These are phyloP conservation scores for Sternotherus odoratus DNA, from an alignment of 2,797 vertebrate species.

Conservation along the genomic window DNA sequence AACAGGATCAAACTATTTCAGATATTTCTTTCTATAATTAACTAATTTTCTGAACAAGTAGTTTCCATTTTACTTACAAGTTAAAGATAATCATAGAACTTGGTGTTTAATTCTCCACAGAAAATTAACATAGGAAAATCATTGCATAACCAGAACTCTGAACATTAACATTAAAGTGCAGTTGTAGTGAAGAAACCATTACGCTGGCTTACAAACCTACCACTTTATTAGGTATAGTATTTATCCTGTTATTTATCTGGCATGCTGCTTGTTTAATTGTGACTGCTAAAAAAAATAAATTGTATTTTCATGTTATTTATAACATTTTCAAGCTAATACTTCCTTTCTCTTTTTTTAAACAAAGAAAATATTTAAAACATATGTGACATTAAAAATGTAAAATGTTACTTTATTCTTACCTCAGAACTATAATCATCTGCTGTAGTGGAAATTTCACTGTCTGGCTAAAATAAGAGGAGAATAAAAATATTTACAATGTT, in stretches of 20 bases:
- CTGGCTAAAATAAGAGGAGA: conserved; percentile 85
- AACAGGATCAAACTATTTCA: background rate
- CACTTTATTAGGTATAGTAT: background rate
- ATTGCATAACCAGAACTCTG: background rate
- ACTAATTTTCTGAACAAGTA: background rate
- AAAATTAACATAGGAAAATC: conserved; percentile 20
- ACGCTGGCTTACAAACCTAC: background rate
- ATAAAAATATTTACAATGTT: conserved; percentile 62
- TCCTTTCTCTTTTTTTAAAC: background rate
- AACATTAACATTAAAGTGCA: background rate
- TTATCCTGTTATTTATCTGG: background rate
- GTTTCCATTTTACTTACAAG: background rate
- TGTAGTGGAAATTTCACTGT: conserved; percentile 94
- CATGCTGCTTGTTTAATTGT: background rate
- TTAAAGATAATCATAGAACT: background rate
- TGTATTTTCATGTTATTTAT: background rate
- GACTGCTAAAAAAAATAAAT: background rate
- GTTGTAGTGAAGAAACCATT: background rate
- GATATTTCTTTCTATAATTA: background rate
- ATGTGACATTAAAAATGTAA: background rate
- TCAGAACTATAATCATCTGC: conserved; percentile 96
- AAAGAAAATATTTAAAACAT: background rate
- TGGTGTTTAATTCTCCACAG: conserved; percentile 27
- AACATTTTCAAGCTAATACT: background rate
- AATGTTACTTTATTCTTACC: conserved; percentile 81